Conservation (phyloP, 2,113 vertebrate genomes). For the Gadus chalcogrammus region DNA sequence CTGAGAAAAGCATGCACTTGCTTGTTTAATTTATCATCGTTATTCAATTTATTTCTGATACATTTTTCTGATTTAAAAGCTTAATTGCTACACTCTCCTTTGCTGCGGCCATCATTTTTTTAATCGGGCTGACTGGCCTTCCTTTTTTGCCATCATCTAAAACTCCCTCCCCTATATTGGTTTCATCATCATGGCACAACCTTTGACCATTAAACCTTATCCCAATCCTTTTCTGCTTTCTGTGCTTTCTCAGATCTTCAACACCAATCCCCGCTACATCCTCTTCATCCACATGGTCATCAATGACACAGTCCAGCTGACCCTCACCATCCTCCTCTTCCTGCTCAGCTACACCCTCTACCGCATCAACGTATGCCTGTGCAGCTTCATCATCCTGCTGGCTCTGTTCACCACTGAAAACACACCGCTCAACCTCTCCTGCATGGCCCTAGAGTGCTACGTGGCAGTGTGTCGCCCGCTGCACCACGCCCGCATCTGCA, state of each 20-base stretch:
- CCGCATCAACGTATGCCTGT: slow-evolving; percentile 33
- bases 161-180: too few species aligned
- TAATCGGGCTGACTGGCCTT: too few species aligned
- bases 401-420: slow-evolving; percentile 51
- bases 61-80: too few species aligned
- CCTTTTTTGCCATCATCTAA: too few species aligned
- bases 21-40: too few species aligned
- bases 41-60: too few species aligned
- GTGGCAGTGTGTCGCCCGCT: slow-evolving; percentile 68
- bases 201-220: neutral
- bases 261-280: slow-evolving; percentile 60
- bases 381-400: slow-evolving; percentile 24
- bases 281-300: slow-evolving; percentile 63
- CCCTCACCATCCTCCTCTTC: slow-evolving; percentile 38
- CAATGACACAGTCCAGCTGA: slow-evolving; percentile 66
- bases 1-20: too few species aligned
- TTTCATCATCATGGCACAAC: too few species aligned
- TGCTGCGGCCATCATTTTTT: too few species aligned
- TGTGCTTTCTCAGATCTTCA: slow-evolving; percentile 40
- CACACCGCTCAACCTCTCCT: slow-evolving; percentile 67
- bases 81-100: too few species aligned
- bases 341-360: slow-evolving; percentile 52
- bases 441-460: slow-evolving; percentile 72
- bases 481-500: slow-evolving; percentile 60
- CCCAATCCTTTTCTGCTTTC: neutral